Conservation (phyloP, 1,140 invertebrate species). For the Cherax destructor region DNA sequence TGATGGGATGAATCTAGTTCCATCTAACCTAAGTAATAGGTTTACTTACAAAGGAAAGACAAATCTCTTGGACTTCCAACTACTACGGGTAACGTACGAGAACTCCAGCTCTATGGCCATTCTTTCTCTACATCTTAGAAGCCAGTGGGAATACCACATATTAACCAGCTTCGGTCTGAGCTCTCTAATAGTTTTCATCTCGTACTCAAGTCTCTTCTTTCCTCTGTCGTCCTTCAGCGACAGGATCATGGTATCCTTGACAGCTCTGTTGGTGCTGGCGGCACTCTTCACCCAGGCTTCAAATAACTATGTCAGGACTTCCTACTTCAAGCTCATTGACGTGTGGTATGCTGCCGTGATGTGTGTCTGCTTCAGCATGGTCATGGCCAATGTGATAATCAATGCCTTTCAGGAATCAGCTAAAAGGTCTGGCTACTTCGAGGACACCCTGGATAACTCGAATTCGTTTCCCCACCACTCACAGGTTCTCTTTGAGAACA, state of each 20-base stretch:
- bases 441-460: not conserved
- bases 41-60: not conserved
- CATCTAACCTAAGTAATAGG: not conserved
- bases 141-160: slow-evolving; percentile 12
- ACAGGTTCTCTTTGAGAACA: too few relatives aligned
- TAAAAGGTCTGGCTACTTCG: not conserved
- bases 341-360: slow-evolving; percentile 6
- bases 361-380: not conserved
- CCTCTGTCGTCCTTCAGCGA: not conserved
- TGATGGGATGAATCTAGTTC: not conserved
- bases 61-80: not conserved
- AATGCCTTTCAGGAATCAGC: too few relatives aligned
- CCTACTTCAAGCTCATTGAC: slow-evolving; percentile 26
- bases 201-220: slow-evolving; percentile 19
- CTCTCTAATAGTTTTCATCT: slow-evolving; percentile 18
- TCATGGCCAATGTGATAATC: slow-evolving; percentile 5
- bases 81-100: not conserved
- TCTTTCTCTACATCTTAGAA: not conserved
- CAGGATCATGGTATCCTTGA: slow-evolving; percentile 16
- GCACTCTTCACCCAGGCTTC: slow-evolving; percentile 9
- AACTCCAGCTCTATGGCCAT: not conserved
- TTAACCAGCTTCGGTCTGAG: not conserved
- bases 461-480: too few relatives aligned
- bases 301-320: slow-evolving; percentile 4
- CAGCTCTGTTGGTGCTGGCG: not conserved